Conservation (phyloP, 2,888 invertebrate species). For the Sinelater perroti region DNA sequence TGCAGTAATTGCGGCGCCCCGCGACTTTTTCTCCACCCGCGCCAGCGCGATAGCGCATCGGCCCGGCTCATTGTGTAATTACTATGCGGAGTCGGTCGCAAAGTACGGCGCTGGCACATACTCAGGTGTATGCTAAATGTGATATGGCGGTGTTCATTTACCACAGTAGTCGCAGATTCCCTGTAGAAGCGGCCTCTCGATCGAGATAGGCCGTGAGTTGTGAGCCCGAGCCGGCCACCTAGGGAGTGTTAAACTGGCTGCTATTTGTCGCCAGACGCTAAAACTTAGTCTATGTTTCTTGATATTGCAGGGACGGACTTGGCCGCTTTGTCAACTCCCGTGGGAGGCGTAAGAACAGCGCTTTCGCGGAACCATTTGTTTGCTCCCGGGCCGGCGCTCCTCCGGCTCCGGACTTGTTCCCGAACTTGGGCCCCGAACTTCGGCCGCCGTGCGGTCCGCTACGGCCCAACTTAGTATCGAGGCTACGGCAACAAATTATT, state of each 20-base stretch:
- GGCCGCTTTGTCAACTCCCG: slow-evolving; percentile 18
- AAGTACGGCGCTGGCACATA: slow-evolving; percentile 27
- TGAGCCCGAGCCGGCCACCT: slow-evolving; percentile 47
- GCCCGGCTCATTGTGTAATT: slow-evolving; percentile 23
- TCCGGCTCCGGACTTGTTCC: slow-evolving; percentile 3
- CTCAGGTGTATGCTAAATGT: slow-evolving; percentile 29
- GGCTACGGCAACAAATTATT: no score
- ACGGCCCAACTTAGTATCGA: not conserved
- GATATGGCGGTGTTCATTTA: slow-evolving; percentile 42
- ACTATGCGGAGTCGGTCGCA: slow-evolving; percentile 21
- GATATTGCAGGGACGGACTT: slow-evolving; percentile 32
- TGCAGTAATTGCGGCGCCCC: slow-evolving; percentile 1
- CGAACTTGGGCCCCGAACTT: slow-evolving; percentile 16
- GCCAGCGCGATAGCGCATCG: slow-evolving; percentile 12
- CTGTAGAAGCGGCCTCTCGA: slow-evolving; percentile 43
- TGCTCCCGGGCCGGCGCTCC: slow-evolving; percentile 8
- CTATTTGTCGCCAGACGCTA: slow-evolving; percentile 48
- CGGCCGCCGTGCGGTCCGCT: no score
- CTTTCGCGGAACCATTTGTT: slow-evolving; percentile 24
- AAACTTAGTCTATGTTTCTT: slow-evolving; percentile 42
- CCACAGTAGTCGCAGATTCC: slow-evolving; percentile 45
- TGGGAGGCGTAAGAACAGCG: slow-evolving; percentile 17
- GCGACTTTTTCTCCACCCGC: not conserved
- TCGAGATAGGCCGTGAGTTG: slow-evolving; percentile 49
- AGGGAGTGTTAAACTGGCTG: slow-evolving; percentile 49